Base-by-base conservation (phyloP, 1,140 invertebrate genomes). In the Drosophila bocqueti region DNA sequence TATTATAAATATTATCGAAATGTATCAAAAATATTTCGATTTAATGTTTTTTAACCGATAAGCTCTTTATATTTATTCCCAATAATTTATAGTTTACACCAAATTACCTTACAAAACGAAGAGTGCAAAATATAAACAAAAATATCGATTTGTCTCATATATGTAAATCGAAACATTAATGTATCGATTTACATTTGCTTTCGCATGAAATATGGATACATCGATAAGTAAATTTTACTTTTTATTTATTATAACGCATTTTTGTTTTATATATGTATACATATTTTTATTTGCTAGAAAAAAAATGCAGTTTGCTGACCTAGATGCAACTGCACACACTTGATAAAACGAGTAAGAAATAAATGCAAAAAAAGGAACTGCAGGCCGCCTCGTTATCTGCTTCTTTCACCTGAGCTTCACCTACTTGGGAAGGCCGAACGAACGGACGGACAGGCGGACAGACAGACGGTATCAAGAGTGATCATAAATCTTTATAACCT, bases 401-500 rank as follows among this genome's bases (percentile, higher is more conserved):
- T 71, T 73, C 69, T 73, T 73, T 73, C 54, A 72, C 54, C 45
- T 59, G 59, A 62, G 68, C 43, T 57, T 46, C 62, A 58, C 71
- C 34, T 71, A 50, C 72, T 54, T 49, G 49, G 55, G 62, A 26
- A 46, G 52, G 59, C 29, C 69, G 62, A 55, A 60, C 46, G 64
- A 71, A 60, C 31, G 58, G 79, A 49, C 46, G 24, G 3, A 66
- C 42, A 52, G 71, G 10, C 42, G 68, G 38, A 49, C 24, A 15
- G 46, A 26, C 42, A 55, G 71, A 71, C 42, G 47, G 83, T 75
- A 86, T 86, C 83, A 82, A 86, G 75, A 85, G 79, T 82, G 82
- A 85, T 85, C 83, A 86, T 86, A 85, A 86, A 86, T 86, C 83
- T 86, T 64, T 75, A 76, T 86, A 85, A 85, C 83, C 83, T 82